Base-by-base conservation (phyloP, 2,113 vertebrate genomes). In the Sisor rabdophorus region DNA sequence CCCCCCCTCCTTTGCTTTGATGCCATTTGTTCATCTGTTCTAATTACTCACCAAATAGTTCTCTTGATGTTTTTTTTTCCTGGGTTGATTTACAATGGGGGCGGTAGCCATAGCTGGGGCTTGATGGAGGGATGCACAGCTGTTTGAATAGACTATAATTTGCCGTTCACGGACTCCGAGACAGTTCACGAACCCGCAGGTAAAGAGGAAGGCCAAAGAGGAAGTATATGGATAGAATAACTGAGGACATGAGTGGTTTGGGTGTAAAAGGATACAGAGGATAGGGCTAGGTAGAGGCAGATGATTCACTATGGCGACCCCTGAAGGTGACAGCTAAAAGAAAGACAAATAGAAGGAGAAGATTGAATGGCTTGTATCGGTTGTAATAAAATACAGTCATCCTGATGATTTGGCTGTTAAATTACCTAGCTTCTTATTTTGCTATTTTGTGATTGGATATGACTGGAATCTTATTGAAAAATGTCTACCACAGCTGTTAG, bases 11-110 rank as follows among this genome's bases (percentile, higher is more conserved):
- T 86, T 50, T 28, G 87, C 86, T 77, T 44, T 82, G 82, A 86
- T 87, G 82, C 85, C 88, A 86, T 89, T 88, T 89, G 86, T 87
- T 88, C 87, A 85, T 86, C 79, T 84, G 86, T 82, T 86, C 86
- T 92, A 92, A 92, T 92, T 92, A 89, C 86, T 88, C 83, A 80
- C 88, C 87, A 90, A 89, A 92, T 89, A 89, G 89, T 91, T 89
- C 89, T 92, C 90, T 87, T 89, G 88, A 86, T 90, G 89, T 87
- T 88, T 78, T 87, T 88, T 78, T 86, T 87, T 86, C 47, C 89
- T 87, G 87, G 87, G 87, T 89, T 88, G 90, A 87, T 87, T 90
- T 89, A 86, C 86, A 79, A 84, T 76, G 77, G 79, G 84, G 83
- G 76, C 24, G 59, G 79, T 78, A 83, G 79, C 86, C 86, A 89